Evolutionary conservation across 2,113 vertebrate species (phyloP).

Genomic region (Limnothrissa miodon): DNA sequence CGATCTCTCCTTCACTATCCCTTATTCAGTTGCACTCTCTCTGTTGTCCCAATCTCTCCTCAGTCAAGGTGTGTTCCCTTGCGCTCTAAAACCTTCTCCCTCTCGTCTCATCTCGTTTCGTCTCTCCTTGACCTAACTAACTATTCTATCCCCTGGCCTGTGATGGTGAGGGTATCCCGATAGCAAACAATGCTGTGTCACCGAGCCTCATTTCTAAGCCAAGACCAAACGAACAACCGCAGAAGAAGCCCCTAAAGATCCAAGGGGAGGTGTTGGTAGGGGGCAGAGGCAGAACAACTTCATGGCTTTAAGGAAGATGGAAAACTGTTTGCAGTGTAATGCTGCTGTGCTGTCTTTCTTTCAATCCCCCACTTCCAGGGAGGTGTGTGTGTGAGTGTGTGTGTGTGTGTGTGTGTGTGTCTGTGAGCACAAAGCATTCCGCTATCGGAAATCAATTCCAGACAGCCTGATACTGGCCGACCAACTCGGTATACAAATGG

Average conservation of each 20-base stretch:
- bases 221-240: neutral
- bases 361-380: neutral
- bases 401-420: neutral
- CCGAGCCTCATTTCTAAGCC: neutral
- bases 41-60: too few relatives aligned
- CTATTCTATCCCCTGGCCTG: neutral
- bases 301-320: constrained; percentile 10
- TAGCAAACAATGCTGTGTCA: neutral
- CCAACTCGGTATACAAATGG: constrained; percentile 18
- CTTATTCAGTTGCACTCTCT: too few relatives aligned
- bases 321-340: constrained; percentile 14
- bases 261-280: too few relatives aligned
- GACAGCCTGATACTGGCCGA: constrained; percentile 37
- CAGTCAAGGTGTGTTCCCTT: too few relatives aligned
- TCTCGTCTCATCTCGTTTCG: neutral
- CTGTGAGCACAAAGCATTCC: constrained; percentile 2
- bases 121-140: neutral
- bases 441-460: constrained; percentile 49
- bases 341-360: neutral
- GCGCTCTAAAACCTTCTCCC: neutral
- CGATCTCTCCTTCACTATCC: neutral
- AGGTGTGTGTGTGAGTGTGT: neutral
- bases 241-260: neutral
- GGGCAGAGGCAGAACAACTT: neutral
- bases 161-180: neutral